Conservation (phyloP, 1,140 invertebrate genomes). For the Lamellibrachia luymesi region DNA sequence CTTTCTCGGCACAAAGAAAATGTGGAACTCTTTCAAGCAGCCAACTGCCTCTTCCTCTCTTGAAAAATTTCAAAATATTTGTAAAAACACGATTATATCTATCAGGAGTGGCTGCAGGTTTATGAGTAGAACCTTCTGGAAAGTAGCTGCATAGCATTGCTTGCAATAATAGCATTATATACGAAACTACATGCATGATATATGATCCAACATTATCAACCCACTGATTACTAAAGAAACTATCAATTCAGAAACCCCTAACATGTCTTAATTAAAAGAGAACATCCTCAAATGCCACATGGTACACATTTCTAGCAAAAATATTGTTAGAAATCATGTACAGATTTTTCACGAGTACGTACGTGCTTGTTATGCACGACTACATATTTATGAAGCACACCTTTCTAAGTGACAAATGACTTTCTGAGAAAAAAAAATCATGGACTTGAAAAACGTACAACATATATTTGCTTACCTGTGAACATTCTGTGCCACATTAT, state of each 20-base stretch:
- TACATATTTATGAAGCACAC: no score
- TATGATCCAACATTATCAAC: constrained; percentile 12
- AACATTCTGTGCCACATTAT: constrained; percentile 80
- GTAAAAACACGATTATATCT: no score
- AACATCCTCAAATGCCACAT: background rate
- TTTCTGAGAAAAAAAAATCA: background rate
- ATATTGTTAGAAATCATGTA: background rate
- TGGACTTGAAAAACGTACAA: background rate
- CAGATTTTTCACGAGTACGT: no score
- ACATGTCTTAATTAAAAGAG: background rate
- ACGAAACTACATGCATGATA: constrained; percentile 14
- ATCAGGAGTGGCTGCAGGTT: no score
- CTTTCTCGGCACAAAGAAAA: constrained; percentile 85
- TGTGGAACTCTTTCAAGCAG: constrained; percentile 60
- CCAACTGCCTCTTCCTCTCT: constrained; percentile 56
- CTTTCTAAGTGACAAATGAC: no score
- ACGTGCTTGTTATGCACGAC: no score
- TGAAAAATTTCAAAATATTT: constrained; percentile 26
- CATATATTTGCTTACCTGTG: constrained; percentile 59
- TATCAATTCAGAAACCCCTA: background rate
- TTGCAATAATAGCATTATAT: background rate
- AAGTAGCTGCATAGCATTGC: no score
- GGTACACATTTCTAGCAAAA: background rate
- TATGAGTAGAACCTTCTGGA: no score
- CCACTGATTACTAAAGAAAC: background rate